Conservation (phyloP, 2,888 invertebrate genomes). For the Thereva unica region DNA sequence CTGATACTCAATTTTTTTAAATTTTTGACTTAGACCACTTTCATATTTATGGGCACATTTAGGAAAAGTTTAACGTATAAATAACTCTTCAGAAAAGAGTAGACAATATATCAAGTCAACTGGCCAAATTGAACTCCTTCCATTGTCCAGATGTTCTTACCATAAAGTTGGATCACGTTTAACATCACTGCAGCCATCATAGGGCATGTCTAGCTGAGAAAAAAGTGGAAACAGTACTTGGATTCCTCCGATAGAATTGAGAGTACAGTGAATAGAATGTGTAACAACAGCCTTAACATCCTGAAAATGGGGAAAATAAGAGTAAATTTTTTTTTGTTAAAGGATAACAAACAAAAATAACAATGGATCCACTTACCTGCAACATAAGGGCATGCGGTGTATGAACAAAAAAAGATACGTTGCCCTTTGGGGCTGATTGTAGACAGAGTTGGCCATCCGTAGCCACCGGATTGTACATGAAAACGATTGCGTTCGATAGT, state of each 20-base stretch:
- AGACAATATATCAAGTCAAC: too few species aligned
- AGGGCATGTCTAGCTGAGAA: constrained; percentile 93
- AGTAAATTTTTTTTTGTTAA: not conserved
- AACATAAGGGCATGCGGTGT: constrained; percentile 99
- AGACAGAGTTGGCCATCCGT: constrained; percentile 98
- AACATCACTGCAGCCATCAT: constrained; percentile 79
- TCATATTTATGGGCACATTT: too few species aligned
- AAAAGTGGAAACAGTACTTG: constrained; percentile 97
- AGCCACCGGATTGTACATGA: constrained; percentile 99
- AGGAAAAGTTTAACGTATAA: not conserved
- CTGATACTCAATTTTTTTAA: too few species aligned
- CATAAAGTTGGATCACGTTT: constrained; percentile 88
- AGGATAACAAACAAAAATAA: not conserved
- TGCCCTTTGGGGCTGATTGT: constrained; percentile 97
- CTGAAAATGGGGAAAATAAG: constrained; percentile 59
- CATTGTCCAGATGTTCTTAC: constrained; percentile 60
- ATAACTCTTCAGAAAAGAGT: not conserved
- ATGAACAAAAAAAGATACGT: constrained; percentile 97
- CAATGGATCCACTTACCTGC: constrained; percentile 66
- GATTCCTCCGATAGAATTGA: constrained; percentile 98
- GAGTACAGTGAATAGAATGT: constrained; percentile 97
- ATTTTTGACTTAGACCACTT: too few species aligned
- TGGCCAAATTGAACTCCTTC: too few species aligned
- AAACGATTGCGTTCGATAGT: constrained; percentile 93
- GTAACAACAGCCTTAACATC: constrained; percentile 99